Base-by-base conservation (phyloP, 1,140 invertebrate genomes). In the Holcopasites calliopsidis region DNA sequence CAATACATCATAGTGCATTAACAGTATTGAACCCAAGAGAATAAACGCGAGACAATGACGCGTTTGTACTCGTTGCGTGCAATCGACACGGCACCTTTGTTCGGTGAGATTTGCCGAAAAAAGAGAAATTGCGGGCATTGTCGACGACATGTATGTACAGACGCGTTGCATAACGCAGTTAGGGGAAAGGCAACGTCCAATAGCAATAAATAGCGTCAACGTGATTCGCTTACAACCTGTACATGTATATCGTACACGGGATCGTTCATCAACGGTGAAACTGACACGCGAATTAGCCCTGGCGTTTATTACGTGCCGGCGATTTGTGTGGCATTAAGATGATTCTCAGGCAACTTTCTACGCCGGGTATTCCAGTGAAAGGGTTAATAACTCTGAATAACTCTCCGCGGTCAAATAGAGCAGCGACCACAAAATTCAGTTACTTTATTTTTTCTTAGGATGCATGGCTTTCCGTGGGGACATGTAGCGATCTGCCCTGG, bases 301-400 rank as follows among this genome's bases (percentile, higher is more conserved):
- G 31, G 7, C 38, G 52, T 28, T 55, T 55, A 31, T 58, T 33
- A 47, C 40, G 21, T 11, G 28, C 54, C 3, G 0, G 18, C 28
- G 55, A 6, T 61, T 60, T 26, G 44, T 28, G 40, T 28, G 8
- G 26, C 52, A 44, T n/a, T n/a, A 68, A 16, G 33, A 55, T 23
- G 49, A 57, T 69, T 57, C 44, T 55, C 52, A 44, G 18, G 26
- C 23, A 26, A 62, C 69, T 72, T 72, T 72, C 69, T 72, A 72
- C 28, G 10, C 13, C 18, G 23, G 11, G 44, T 62, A 28, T 49
- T 31, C 23, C 44, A 49, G 58, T 62, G 58, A 52, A 50, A 72
- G 58, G 69, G 69, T 40, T 40, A 72, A 72, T 21, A 11, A 62
- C 33, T 31, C 18, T 16, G 57, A 21, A 40, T 28, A 62, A n/a